These are phyloP conservation scores for Microcebus jonahi DNA, from an alignment of 2,113 vertebrate species.

Conservation along the genomic window DNA sequence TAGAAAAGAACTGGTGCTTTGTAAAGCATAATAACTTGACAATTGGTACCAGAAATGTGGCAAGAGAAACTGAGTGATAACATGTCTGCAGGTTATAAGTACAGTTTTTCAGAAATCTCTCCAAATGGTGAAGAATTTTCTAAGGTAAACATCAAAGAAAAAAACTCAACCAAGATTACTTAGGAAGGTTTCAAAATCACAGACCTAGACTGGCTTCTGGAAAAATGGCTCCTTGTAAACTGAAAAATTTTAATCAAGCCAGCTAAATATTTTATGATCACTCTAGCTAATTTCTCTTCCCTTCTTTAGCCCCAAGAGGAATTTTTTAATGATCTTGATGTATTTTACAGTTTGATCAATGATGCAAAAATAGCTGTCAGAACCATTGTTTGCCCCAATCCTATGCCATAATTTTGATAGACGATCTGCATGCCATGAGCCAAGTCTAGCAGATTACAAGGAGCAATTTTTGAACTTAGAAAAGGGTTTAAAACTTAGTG, in stretches of 20 bases:
- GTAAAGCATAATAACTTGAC: conserved; percentile 25
- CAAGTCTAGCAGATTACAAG: not conserved
- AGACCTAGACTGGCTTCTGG: conserved; percentile 20
- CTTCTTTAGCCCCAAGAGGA: not conserved
- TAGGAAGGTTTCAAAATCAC: conserved; percentile 55
- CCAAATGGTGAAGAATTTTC: conserved; percentile 26
- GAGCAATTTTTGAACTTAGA: not conserved
- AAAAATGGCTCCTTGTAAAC: conserved; percentile 38
- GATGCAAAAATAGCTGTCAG: not conserved
- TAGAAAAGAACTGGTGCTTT: not conserved
- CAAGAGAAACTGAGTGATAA: conserved; percentile 7
- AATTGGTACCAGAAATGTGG: not conserved
- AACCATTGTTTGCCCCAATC: not conserved
- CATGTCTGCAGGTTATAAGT: not conserved
- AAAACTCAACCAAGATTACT: not conserved
- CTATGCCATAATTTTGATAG: not conserved
- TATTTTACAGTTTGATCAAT: not conserved
- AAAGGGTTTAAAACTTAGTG: not conserved
- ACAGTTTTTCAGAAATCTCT: conserved; percentile 43
- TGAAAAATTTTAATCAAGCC: not conserved
- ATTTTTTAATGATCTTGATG: not conserved
- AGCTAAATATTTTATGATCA: conserved; percentile 33
- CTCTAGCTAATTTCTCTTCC: not conserved
- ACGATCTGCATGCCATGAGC: not conserved
- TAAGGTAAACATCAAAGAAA: conserved; percentile 53